phyloP scores from a whole-genome alignment of 2,113 vertebrate genomes.

The Amblyopsis rosae region DNA sequence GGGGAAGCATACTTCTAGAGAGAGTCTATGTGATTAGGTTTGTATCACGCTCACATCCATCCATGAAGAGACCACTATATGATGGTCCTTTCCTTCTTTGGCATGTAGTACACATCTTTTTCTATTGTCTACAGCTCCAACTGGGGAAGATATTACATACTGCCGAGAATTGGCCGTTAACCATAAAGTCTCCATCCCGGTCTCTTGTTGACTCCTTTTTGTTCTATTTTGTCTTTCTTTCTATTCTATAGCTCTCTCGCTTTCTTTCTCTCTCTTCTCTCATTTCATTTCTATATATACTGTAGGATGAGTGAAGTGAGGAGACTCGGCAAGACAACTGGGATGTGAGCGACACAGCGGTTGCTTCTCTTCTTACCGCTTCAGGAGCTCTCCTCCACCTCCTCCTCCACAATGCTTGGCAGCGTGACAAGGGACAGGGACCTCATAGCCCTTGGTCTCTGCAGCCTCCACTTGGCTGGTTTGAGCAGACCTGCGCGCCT shows the following conservation, averaged over 20 bases:
- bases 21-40: too few relatives aligned
- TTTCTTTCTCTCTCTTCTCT: neutral
- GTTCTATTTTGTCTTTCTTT: neutral
- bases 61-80: too few relatives aligned
- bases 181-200: too few relatives aligned
- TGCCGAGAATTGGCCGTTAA: too few relatives aligned
- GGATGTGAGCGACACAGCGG: too few relatives aligned
- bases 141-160: too few relatives aligned
- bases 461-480: constrained; percentile 16
- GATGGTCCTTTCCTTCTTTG: too few relatives aligned
- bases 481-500: constrained; percentile 7
- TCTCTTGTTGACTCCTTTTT: neutral
- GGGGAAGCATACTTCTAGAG: too few relatives aligned
- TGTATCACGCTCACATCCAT: too few relatives aligned
- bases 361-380: neutral
- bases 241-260: neutral
- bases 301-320: neutral
- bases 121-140: too few relatives aligned
- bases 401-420: constrained; percentile 34
- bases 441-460: constrained; percentile 36
- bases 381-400: constrained; percentile 2
- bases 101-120: too few relatives aligned
- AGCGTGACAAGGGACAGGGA: constrained; percentile 54
- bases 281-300: neutral
- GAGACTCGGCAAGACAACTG: too few relatives aligned